Percentiles rank a stretch among this genome's conserved stretches.
phyloP scores from a whole-genome alignment of 2,113 vertebrate genomes.

The Serilophus lunatus region DNA sequence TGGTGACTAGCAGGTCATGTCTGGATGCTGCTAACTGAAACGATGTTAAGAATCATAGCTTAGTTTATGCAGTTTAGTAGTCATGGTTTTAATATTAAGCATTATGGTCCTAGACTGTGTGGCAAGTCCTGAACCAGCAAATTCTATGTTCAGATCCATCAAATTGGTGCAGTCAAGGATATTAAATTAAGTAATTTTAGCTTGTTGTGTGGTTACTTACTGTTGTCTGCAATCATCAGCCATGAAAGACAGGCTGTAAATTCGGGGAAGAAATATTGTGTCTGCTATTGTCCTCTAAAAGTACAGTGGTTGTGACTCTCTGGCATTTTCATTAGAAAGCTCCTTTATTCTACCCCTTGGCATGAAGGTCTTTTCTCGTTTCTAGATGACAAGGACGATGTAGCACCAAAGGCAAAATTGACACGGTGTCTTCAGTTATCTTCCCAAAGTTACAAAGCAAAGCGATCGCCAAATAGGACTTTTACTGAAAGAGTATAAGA shows the following conservation, averaged over 20 bases:
- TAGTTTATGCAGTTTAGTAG: neutral
- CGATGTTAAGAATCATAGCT: neutral
- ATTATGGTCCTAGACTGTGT: neutral
- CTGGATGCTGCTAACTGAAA: neutral
- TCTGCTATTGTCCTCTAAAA: neutral
- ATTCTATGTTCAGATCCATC: conserved; percentile 12
- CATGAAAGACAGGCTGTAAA: neutral
- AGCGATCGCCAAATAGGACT: neutral
- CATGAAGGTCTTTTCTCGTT: neutral
- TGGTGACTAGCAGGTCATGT: neutral
- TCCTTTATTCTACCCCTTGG: neutral
- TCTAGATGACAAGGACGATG: neutral
- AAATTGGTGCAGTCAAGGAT: neutral
- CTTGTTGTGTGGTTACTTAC: neutral
- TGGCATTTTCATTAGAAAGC: neutral
- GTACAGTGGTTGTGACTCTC: neutral
- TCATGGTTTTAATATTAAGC: neutral
- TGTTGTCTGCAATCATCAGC: neutral
- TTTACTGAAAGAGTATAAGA: neutral
- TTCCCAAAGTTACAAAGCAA: neutral
- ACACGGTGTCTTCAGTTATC: neutral
- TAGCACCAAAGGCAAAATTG: neutral
- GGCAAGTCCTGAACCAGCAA: neutral
- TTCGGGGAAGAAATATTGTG: neutral
- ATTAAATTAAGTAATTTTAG: neutral